Base-by-base conservation (phyloP, 2,113 vertebrate species). In the Benthochromis sp. region DNA sequence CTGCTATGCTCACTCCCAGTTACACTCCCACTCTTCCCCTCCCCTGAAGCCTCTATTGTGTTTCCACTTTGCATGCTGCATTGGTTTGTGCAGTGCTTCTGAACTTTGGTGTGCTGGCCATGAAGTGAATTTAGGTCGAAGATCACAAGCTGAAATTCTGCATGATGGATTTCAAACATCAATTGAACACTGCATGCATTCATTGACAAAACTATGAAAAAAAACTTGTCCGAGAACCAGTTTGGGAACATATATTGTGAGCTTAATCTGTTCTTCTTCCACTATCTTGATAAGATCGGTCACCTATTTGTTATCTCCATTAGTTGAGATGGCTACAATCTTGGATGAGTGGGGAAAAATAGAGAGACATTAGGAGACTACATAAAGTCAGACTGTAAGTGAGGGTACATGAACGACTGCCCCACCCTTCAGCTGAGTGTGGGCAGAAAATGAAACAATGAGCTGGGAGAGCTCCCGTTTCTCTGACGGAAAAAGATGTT, bases 381-480 rank as follows among this genome's bases (percentile, higher is more conserved):
- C 36, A 52, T 71, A 50, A 73, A 57, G 69, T 88, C 83, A 76
- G 40, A 40, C 50, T 82, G 54, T 17, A 86, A 84, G 78, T 54
- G 52, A 81, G 80, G 24, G 19, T 17, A 87, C 82, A 78, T 54
- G 31, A 82, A 76, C 11, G 53, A 76, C 5, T 24, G 87, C 89
- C 88, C 83, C 85, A 71, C 90, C 90, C 79, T 82, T 69, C 54
- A 82, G 71, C 27, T 21, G 45, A 92, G 52, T 86, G 86, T 36
- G 81, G 61, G 66, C 80, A 88, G 86, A 91, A 89, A 88, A 82
- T 52, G 24, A 84, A 91, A 92, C 80, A 92, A 87, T 87, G 78
- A 91, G 79, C 84, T 50, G 63, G 59, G 38, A 79, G 63, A 50
- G 76, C 81, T 92, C 21, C 16, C 59, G 50, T 86, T 88, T 88